Base-by-base conservation (phyloP, 2,797 vertebrate genomes). In the Nannoperca obscura region DNA sequence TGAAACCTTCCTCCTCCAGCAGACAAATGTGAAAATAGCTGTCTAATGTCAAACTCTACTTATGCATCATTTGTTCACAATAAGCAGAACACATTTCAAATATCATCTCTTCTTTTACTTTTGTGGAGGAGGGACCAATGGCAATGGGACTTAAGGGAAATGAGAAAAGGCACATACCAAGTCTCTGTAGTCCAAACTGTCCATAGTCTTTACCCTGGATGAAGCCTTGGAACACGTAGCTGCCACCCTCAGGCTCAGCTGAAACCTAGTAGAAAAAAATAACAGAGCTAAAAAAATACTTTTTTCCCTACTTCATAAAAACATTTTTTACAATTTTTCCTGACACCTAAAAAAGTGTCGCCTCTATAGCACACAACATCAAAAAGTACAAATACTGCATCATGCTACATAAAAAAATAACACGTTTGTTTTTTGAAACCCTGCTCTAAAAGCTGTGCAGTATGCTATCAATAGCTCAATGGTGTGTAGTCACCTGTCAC, bases 171-270 rank as follows among this genome's bases (percentile, higher is more conserved):
- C 47, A 81, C 91, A 47, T 96, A 98, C 98, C 97, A 85, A 98
- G 91, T 94, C 97, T 96, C 93, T 99, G 97, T 67, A 99, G 95
- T 91, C 98, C 98, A 94, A 99, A 99, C 86, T 96, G 97, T 65
- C 97, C 97, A 64, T 97, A 98, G 93, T 99, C 98, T 96, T 97
- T 97, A 85, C 97, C 96, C 95, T 97, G 96, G 86, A 99, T 98
- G 80, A 97, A 97, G 89, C 98, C 98, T 96, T 99, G 98, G 92
- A 97, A 98, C 90, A 99, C 97, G 54, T 96, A 99, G 36, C 97
- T 98, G 88, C 96, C 96, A 67, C 98, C 97, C 87, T 98, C 97
- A 60, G 97, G 97, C 89, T 99, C 97, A 80, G 97, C 97, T 65
- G 97, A 99, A 90, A 99, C 97, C 98, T 99, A 36, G 50, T 3